These are phyloP conservation scores for Electrona antarctica DNA, from an alignment of 2,113 vertebrate species.

Conservation along the genomic window DNA sequence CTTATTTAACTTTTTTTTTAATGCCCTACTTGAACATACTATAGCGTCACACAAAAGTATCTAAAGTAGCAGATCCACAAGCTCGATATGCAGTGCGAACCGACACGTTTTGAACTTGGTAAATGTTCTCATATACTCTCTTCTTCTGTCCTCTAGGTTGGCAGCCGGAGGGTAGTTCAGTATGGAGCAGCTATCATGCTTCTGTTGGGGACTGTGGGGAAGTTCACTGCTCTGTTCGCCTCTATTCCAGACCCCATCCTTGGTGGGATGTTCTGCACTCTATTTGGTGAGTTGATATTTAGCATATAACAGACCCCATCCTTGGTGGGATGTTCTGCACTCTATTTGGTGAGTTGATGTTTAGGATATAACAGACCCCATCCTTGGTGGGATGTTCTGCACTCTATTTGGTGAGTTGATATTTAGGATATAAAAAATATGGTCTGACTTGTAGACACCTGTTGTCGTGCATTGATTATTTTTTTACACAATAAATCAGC, in stretches of 20 bases:
- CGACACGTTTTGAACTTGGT: too few species aligned
- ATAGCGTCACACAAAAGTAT: too few species aligned
- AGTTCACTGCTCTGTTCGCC: constrained; percentile 95
- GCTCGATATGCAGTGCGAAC: too few species aligned
- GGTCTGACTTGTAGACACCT: too few species aligned
- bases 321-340: constrained; percentile 98
- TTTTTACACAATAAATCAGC: too few species aligned
- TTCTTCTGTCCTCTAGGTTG: constrained; percentile 80
- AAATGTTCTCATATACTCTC: background rate
- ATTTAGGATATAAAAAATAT: too few species aligned
- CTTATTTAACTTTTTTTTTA: too few species aligned
- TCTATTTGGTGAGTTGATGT: constrained; percentile 90
- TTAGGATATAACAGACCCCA: too few species aligned
- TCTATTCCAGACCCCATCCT: constrained; percentile 93
- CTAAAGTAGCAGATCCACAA: too few species aligned
- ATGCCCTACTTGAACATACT: too few species aligned
- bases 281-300: constrained; percentile 93
- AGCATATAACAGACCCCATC: constrained; percentile 93
- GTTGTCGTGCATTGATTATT: too few species aligned
- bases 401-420: constrained; percentile 89
- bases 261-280: constrained; percentile 97
- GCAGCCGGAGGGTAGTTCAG: constrained; percentile 94
- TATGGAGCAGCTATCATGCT: constrained; percentile 95
- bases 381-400: constrained; percentile 98
- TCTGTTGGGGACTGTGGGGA: constrained; percentile 89